Percentiles rank a stretch among this genome's conserved stretches.
phyloP scores from a whole-genome alignment of 2,888 invertebrate species.

The Neoitamus cyanurus region DNA sequence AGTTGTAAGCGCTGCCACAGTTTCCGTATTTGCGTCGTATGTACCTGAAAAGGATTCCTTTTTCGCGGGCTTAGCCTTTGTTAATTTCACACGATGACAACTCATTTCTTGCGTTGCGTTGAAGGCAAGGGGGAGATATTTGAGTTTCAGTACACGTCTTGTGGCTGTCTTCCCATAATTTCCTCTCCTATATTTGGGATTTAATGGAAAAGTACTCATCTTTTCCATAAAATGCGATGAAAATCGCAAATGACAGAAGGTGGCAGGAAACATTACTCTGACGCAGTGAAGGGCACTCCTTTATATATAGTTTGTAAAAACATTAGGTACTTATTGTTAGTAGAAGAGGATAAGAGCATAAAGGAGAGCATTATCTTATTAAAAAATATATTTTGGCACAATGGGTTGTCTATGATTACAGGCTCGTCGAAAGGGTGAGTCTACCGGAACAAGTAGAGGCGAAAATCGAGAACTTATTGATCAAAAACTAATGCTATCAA shows the following conservation, averaged over 20 bases:
- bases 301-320: too few species aligned
- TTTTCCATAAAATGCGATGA: background rate
- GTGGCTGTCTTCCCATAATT: background rate
- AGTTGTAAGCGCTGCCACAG: background rate
- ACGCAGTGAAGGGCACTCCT: too few species aligned
- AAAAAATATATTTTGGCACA: too few species aligned
- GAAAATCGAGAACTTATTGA: too few species aligned
- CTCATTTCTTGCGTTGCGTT: background rate
- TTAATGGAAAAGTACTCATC: slow-evolving; percentile 5
- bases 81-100: background rate
- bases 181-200: background rate
- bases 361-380: too few species aligned
- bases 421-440: too few species aligned
- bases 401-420: too few species aligned
- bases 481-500: too few species aligned
- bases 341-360: too few species aligned
- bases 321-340: too few species aligned
- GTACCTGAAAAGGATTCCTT: background rate
- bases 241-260: background rate
- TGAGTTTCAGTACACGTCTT: background rate
- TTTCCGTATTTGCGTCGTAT: background rate
- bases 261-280: background rate
- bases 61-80: background rate
- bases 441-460: too few species aligned
- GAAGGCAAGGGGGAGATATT: background rate